Evolutionary conservation across 1,140 invertebrate species (phyloP).

Genomic region (Alviniconcha marisindica): DNA sequence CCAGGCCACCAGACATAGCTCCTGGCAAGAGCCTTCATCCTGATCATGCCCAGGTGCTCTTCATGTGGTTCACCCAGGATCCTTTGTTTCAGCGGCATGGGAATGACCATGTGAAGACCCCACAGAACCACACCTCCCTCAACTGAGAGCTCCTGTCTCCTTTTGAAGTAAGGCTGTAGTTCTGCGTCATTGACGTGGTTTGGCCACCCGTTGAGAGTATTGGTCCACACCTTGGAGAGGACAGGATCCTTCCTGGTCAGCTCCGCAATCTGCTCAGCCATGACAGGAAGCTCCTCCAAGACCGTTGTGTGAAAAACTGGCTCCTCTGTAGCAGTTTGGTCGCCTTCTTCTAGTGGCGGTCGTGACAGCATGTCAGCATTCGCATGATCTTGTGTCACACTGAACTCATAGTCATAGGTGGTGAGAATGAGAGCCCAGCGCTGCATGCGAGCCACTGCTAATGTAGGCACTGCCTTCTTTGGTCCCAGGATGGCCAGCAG

Average conservation of each 20-base stretch:
- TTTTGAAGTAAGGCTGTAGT: conserved; percentile 42
- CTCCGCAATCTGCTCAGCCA: background rate
- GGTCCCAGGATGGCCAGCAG: conserved; percentile 45
- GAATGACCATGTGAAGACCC: conserved; percentile 69
- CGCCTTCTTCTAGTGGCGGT: background rate
- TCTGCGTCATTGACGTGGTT: background rate
- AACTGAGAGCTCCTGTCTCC: conserved; percentile 44
- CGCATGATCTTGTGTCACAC: conserved; percentile 42
- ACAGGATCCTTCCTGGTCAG: conserved; percentile 40
- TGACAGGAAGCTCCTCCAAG: conserved; percentile 46
- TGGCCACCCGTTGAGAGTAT: conserved; percentile 41
- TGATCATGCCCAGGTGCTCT: conserved; percentile 77
- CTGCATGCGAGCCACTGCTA: conserved; percentile 69
- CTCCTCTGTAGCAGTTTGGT: conserved; percentile 7
- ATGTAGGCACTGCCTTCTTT: conserved; percentile 55
- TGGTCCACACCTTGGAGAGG: conserved; percentile 26
- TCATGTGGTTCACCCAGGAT: conserved; percentile 75
- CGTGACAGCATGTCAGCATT: conserved; percentile 53
- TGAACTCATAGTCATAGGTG: conserved; percentile 68
- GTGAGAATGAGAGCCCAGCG: conserved; percentile 71
- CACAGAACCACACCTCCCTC: conserved; percentile 51
- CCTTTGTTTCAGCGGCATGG: conserved; percentile 67
- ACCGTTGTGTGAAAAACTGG: background rate
- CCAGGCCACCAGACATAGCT: conserved; percentile 78
- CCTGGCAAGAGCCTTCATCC: conserved; percentile 79